These are phyloP conservation scores for Triplophysa rosa DNA, from an alignment of 2,113 vertebrate genomes.

Conservation along the genomic window DNA sequence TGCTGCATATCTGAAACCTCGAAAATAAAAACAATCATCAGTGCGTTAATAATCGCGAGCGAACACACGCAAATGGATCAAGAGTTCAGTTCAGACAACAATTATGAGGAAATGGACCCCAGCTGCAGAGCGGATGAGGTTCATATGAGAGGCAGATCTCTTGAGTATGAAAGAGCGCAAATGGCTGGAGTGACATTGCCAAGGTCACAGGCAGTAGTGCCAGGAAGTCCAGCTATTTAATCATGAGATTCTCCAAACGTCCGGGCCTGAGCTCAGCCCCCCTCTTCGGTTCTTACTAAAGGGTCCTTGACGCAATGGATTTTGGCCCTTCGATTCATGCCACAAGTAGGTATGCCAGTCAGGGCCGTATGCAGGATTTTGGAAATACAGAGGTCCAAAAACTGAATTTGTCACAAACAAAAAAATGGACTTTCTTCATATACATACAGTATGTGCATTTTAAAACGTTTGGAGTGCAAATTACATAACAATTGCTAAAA, in stretches of 20 bases:
- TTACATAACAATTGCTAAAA: no score
- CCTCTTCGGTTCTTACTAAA: constrained; percentile 38
- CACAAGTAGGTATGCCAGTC: constrained; percentile 44
- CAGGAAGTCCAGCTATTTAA: constrained; percentile 57
- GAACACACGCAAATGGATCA: constrained; percentile 18
- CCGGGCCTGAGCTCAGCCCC: constrained; percentile 49
- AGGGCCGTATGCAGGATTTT: no score
- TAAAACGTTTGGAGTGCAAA: no score
- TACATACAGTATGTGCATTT: no score
- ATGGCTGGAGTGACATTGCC: constrained; percentile 57
- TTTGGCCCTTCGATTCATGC: constrained; percentile 36
- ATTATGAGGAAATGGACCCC: constrained; percentile 44
- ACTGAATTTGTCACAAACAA: no score
- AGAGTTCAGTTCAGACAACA: constrained; percentile 40
- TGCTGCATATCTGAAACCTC: background rate
- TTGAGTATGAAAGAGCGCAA: constrained; percentile 40
- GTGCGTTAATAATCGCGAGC: constrained; percentile 13
- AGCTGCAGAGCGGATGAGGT: constrained; percentile 49
- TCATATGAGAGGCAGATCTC: constrained; percentile 24
- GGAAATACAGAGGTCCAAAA: no score
- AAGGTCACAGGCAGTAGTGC: constrained; percentile 53
- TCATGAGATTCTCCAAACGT: constrained; percentile 54
- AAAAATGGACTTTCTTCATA: no score
- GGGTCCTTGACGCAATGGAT: constrained; percentile 49
- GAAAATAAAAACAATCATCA: constrained; percentile 25